Evolutionary conservation across 2,888 invertebrate genomes (phyloP).

Genomic region (Fragum whitleyi): DNA sequence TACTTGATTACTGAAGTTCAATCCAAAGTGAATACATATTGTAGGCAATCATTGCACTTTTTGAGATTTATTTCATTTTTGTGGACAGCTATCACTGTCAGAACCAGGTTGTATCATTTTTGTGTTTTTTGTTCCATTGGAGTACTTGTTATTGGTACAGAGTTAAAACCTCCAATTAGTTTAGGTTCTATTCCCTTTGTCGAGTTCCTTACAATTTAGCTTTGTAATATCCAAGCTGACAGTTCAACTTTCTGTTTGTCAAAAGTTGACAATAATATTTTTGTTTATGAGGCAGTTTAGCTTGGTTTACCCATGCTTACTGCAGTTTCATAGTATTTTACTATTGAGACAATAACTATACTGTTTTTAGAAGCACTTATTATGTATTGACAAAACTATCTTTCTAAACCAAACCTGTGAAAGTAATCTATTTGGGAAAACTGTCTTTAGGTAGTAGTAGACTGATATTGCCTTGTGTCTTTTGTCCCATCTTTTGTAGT

Average conservation of each 20-base stretch:
- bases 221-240: not conserved
- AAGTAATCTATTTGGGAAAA: not conserved
- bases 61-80: not conserved
- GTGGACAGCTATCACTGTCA: not conserved
- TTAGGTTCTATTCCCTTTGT: not conserved
- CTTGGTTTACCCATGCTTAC: not conserved
- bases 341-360: not conserved
- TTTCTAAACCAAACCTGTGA: not conserved
- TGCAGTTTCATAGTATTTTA: not conserved
- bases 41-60: not conserved
- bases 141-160: not conserved
- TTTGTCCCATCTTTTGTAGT: not conserved
- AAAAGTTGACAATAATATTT: no score
- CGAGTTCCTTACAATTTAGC: not conserved
- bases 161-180: not conserved
- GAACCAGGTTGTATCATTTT: conserved; percentile 1
- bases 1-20: conserved; percentile 2
- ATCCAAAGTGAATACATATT: not conserved
- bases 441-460: not conserved
- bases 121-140: not conserved
- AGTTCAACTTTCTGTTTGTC: not conserved
- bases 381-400: not conserved
- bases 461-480: not conserved
- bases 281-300: not conserved
- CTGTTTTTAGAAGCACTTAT: not conserved